phyloP scores from a whole-genome alignment of 2,113 vertebrate genomes.

The Meleagris gallopavo region DNA sequence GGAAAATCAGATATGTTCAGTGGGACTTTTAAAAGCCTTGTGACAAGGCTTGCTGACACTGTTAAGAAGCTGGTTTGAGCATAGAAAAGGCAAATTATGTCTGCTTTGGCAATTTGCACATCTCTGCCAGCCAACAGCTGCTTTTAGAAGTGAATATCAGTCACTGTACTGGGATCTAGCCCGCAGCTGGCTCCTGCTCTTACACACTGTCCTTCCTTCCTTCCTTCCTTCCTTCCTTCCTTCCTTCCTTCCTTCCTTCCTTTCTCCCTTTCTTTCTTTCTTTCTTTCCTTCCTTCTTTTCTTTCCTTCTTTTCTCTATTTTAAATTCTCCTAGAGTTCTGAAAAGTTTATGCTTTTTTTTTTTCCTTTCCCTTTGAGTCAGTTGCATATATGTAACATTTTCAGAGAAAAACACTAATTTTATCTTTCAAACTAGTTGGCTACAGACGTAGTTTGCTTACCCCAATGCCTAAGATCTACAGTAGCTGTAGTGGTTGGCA shows the following conservation, averaged over 20 bases:
- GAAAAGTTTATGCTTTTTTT: background rate
- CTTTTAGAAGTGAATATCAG: accelerated
- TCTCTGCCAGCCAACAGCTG: accelerated
- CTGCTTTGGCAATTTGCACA: background rate
- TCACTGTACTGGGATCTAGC: accelerated
- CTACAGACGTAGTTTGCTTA: background rate
- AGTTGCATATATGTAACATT: background rate
- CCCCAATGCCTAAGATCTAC: background rate
- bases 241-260: too few species aligned
- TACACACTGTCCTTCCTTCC: background rate
- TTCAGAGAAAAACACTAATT: background rate
- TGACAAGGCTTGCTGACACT: background rate
- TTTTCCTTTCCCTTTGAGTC: background rate
- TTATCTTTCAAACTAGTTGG: background rate
- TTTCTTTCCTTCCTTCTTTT: too few species aligned
- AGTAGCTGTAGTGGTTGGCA: background rate
- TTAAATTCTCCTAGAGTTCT: background rate
- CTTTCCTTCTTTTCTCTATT: too few species aligned
- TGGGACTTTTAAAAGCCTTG: background rate
- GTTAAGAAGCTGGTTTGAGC: background rate
- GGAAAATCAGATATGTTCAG: background rate
- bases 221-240: too few species aligned
- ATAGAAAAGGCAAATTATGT: background rate
- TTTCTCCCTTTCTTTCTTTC: background rate
- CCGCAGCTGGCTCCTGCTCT: accelerated